A percentile compares a stretch with the other conserved stretches of the same genome.
These are phyloP conservation scores for Aporophyla nigra DNA, from an alignment of 2,888 invertebrate genomes.

Conservation along the genomic window DNA sequence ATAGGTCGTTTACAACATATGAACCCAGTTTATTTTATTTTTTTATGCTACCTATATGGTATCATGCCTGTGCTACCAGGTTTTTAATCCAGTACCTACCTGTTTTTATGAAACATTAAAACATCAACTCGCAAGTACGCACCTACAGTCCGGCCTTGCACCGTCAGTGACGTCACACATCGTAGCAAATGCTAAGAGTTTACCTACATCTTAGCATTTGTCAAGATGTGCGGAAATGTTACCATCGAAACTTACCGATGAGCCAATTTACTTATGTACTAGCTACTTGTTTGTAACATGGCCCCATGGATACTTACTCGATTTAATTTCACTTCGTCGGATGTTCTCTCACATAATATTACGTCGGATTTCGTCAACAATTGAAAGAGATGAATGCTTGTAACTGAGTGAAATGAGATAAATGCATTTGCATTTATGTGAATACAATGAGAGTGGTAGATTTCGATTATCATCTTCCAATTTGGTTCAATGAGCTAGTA, in stretches of 20 bases:
- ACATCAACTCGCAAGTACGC: background rate
- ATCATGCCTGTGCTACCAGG: too few relatives aligned
- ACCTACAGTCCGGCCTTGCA: background rate
- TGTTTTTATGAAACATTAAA: background rate
- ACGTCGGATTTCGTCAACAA: background rate
- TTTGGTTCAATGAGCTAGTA: conserved; percentile 44
- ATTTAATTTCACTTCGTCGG: background rate
- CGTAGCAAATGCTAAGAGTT: background rate
- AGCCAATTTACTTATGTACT: background rate
- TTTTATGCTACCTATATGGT: too few relatives aligned
- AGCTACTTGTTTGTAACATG: background rate
- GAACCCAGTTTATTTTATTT: background rate
- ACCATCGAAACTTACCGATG: conserved; percentile 9
- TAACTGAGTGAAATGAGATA: background rate
- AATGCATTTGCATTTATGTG: background rate
- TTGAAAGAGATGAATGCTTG: background rate
- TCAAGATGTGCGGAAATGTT: background rate
- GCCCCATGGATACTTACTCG: background rate
- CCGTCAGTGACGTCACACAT: background rate
- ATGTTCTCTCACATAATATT: background rate
- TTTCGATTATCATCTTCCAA: background rate
- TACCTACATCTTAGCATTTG: too few relatives aligned
- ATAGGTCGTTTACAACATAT: background rate
- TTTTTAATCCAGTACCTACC: background rate
- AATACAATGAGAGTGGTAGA: background rate